Base-by-base conservation (phyloP, 2,113 vertebrate genomes). In the Myrmecophaga tridactyla region DNA sequence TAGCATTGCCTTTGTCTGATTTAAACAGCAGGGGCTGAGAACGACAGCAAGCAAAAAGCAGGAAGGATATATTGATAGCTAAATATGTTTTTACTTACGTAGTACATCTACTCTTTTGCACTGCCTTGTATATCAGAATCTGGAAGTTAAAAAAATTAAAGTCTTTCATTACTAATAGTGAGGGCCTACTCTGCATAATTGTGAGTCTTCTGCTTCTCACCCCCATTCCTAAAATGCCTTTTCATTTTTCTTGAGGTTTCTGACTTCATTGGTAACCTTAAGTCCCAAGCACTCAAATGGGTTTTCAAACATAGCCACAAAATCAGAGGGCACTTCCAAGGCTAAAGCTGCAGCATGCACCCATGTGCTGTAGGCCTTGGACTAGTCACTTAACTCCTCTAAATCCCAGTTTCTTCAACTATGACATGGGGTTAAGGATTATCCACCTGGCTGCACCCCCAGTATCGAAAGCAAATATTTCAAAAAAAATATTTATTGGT, bases 201-300 rank as follows among this genome's bases (percentile, higher is more conserved):
- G 6, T 83, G 62, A 67, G 8, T 94, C 89, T 76, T 89, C 89
- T 88, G 2, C 89, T 94, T 95, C 60, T 87, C 36, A 69, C 18
- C n/a, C 7, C 92, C 56, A 51, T 92, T 90, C 29, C 39, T 85
- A 80, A 95, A 63, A 15, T 63, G 21, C 12, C 56, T 56, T 58
- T 89, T 83, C 60, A 43, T 69, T 85, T 94, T 58, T 73, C 53
- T 92, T 65, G 12, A 89, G 72, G 23, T 18, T 92, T 82, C 34
- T 70, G 84, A 86, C 43, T 63, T 94, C 56, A n/a, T 34, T 73
- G 48, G 39, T 46, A 83, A 86, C 48, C 15, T 75, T 67, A 36
- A 67, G 13, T 12, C 12, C 53, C 43, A 78, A 86, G 85, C 12
- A 89, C 43, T 81, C 8, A 0, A 46, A 53, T 73, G 8, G 11